A percentile compares a stretch with the other conserved stretches of the same genome.
Evolutionary conservation across 2,113 vertebrate species (phyloP).

Genomic region (Peromyscus leucopus): DNA sequence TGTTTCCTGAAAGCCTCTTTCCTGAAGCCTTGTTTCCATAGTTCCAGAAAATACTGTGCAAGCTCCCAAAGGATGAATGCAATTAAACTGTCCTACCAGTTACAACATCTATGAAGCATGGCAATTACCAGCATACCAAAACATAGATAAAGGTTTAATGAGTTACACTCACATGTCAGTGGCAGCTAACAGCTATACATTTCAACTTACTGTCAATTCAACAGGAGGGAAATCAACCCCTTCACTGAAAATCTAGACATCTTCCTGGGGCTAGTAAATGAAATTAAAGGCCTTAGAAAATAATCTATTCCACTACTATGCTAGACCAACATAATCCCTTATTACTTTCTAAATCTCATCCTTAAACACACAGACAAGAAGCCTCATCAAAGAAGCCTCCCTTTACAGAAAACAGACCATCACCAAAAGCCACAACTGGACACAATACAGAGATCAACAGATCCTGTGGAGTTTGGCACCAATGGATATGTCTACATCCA

Average conservation of each 20-base stretch:
- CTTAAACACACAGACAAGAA: neutral
- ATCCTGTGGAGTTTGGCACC: neutral
- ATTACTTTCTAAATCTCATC: neutral
- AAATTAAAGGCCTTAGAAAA: neutral
- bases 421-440: neutral
- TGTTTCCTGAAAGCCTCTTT: neutral
- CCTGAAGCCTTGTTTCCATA: neutral
- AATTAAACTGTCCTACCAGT: neutral
- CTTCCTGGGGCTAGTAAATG: neutral
- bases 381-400: neutral
- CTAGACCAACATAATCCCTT: neutral
- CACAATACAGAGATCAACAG: neutral
- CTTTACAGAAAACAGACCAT: neutral
- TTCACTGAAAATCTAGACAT: neutral
- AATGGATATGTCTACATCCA: neutral
- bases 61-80: neutral
- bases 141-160: neutral
- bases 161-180: neutral
- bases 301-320: neutral
- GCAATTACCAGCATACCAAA: neutral
- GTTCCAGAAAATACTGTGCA: neutral
- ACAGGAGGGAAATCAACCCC: neutral
- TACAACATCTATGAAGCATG: neutral
- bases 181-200: too few relatives aligned
- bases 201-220: neutral